Base-by-base conservation (phyloP, 2,113 vertebrate species). In the Urocitellus parryii region DNA sequence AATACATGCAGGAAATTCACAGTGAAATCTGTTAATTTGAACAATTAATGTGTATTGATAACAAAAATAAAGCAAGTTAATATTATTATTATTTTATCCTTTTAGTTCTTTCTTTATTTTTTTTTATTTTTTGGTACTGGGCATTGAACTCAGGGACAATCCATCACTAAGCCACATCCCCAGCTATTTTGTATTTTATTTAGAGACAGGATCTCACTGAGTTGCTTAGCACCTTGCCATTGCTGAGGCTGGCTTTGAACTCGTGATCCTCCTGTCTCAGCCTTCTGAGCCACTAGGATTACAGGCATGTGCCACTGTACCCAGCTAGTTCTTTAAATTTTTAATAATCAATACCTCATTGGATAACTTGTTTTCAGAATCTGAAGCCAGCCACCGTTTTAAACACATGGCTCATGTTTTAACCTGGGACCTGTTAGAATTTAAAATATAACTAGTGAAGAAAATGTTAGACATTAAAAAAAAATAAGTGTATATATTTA, bases 351-450 rank as follows among this genome's bases (percentile, higher is more conserved):
- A 61, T 5, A 73, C 9, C 80, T 94, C 1, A 68, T 37, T 51
- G 22, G n/a, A 37, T 87, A 95, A 68, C 25, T 89, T 87, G 8
- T 81, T 95, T 97, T 81, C 34, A 93, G 91, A 86, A 88, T 42
- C 29, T 5, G 39, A 86, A 77, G 22, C 10, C 24, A 95, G 93
- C 29, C 20, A 91, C 63, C 17, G 5, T 32, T 97, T 84, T 77
- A 67, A 83, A 87, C 51, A 87, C 12, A 74, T 53, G 58, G 18
- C n/a, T 61, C 63, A 74, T 56, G 27, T 39, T 90, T 91, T 96
- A 84, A 80, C 67, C 14, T 90, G 67, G 13, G 27, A 73, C 2
- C 4, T 78, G 2, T 10, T 65, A 77, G 91, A 84, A 63, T 83
- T 68, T 68, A 29, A 27, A 84, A 77, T 87, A 65, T 37, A 94